These are phyloP conservation scores for Plecotus auritus DNA, from an alignment of 2,113 vertebrate genomes.

Conservation along the genomic window DNA sequence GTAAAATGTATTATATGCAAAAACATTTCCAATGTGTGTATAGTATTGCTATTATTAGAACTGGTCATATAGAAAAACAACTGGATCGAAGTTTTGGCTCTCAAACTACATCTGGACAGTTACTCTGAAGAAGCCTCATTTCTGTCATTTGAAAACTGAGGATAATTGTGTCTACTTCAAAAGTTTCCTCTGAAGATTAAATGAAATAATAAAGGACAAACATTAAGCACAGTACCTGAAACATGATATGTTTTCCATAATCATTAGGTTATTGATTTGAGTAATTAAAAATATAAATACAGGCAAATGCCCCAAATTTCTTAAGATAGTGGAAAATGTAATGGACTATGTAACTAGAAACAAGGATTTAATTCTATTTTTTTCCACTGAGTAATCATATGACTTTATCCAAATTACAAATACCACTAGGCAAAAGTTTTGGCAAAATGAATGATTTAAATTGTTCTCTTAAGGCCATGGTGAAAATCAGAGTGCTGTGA, in stretches of 20 bases:
- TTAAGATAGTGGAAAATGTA: background rate
- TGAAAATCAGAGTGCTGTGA: background rate
- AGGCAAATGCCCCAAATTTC: background rate
- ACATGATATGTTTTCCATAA: background rate
- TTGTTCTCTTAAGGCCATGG: background rate
- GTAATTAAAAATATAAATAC: conserved; percentile 15
- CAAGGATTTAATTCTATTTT: conserved; percentile 2
- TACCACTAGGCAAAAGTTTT: background rate
- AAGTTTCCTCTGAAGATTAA: background rate
- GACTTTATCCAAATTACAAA: background rate
- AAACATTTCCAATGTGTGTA: background rate
- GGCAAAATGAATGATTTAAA: background rate
- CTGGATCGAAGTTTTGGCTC: background rate
- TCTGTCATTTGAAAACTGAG: background rate
- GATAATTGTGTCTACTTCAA: background rate
- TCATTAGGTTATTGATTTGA: background rate
- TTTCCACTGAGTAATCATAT: background rate
- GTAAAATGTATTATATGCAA: background rate
- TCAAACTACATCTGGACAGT: background rate
- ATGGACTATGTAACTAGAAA: background rate
- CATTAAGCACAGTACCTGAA: background rate
- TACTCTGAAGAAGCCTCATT: background rate
- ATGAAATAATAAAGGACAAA: background rate
- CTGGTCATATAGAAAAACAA: background rate
- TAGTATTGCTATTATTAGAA: background rate